phyloP scores from a whole-genome alignment of 2,797 vertebrate species.

The Pampus argenteus region DNA sequence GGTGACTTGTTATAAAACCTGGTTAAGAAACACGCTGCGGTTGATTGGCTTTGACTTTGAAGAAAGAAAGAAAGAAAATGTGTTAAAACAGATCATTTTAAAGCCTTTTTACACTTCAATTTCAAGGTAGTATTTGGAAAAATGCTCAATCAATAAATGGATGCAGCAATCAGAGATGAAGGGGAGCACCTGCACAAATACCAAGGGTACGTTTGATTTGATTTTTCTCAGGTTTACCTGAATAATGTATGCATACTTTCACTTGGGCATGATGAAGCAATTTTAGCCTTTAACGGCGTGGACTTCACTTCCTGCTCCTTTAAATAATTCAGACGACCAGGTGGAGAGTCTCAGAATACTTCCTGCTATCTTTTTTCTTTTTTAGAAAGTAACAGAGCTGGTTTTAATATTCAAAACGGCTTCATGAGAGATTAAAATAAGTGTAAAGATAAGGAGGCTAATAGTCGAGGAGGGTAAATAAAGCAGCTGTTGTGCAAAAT shows the following conservation, averaged over 20 bases:
- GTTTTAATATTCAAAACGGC: constrained; percentile 35
- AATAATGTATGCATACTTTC: constrained; percentile 97
- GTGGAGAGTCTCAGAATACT: constrained; percentile 89
- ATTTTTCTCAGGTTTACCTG: constrained; percentile 93
- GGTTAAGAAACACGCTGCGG: constrained; percentile 6
- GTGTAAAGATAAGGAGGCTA: constrained; percentile 18
- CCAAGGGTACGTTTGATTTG: constrained; percentile 89
- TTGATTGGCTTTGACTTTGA: constrained; percentile 31
- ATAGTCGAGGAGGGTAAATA: constrained; percentile 56
- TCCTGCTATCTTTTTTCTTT: constrained; percentile 30
- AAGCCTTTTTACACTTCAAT: not conserved
- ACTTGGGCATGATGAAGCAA: constrained; percentile 97
- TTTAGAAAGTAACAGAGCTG: constrained; percentile 33
- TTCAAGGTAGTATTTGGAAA: constrained; percentile 38
- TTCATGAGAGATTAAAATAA: constrained; percentile 53
- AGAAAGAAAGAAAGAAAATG: constrained; percentile 19
- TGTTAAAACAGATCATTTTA: constrained; percentile 24
- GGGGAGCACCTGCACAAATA: constrained; percentile 78
- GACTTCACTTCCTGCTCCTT: constrained; percentile 89
- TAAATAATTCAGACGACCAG: constrained; percentile 96
- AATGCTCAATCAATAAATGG: constrained; percentile 47
- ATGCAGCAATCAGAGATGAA: constrained; percentile 47
- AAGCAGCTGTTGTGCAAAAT: constrained; percentile 1
- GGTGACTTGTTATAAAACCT: constrained; percentile 2
- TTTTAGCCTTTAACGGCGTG: constrained; percentile 90